Conservation (phyloP, 2,113 vertebrate species). For the Himantopus leucocephalus region DNA sequence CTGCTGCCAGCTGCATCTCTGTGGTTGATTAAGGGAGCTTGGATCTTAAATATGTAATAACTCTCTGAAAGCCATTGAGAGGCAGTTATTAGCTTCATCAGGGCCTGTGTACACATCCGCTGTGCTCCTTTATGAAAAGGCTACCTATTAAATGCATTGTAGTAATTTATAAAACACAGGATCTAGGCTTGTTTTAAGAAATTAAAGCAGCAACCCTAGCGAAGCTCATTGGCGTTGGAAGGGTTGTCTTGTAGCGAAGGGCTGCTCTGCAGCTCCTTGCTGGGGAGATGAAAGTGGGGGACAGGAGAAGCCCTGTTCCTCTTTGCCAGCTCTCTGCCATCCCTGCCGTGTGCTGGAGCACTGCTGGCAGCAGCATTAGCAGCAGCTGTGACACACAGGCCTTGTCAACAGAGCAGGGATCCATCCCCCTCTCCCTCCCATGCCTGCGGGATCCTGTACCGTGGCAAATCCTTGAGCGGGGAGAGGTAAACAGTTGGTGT, state of each 20-base stretch:
- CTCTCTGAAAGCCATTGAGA: slow-evolving; percentile 53
- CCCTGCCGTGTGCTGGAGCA: not conserved
- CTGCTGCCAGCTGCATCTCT: slow-evolving; percentile 70
- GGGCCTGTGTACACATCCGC: slow-evolving; percentile 28
- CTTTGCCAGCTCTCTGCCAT: not conserved
- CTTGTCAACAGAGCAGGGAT: not conserved
- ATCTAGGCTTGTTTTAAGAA: not conserved
- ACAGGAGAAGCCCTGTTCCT: not conserved
- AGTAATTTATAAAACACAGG: not conserved
- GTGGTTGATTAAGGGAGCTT: slow-evolving; percentile 62
- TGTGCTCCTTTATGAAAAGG: slow-evolving; percentile 26
- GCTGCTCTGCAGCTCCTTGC: not conserved
- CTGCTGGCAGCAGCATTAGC: not conserved
- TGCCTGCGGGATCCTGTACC: not conserved
- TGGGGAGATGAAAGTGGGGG: not conserved
- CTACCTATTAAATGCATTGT: slow-evolving; percentile 35
- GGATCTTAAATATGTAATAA: slow-evolving; percentile 64
- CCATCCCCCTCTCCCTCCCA: not conserved
- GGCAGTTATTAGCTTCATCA: slow-evolving; percentile 67
- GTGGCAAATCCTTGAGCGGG: not conserved
- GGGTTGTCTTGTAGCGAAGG: not conserved
- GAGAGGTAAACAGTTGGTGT: not conserved
- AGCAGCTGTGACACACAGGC: not conserved
- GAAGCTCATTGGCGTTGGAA: not conserved
- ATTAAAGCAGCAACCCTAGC: not conserved